Conservation (phyloP, 2,888 invertebrate genomes). For the Bugula neritina region DNA sequence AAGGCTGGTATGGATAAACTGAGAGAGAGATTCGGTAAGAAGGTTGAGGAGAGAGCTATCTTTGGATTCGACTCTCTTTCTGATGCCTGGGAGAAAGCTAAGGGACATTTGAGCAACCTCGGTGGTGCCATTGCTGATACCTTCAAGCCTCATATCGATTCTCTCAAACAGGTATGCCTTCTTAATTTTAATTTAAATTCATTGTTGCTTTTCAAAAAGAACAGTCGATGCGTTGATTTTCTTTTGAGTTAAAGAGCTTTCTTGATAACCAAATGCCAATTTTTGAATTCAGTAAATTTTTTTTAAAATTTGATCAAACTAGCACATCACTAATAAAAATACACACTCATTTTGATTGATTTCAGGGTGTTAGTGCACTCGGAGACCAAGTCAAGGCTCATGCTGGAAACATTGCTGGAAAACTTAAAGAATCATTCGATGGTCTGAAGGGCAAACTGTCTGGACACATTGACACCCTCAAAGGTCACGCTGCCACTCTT, state of each 20-base stretch:
- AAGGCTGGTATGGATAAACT: constrained; percentile 1
- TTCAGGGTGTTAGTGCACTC: neutral
- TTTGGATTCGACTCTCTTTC: constrained; percentile 17
- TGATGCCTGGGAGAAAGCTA: constrained; percentile 12
- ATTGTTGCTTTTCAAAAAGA: too few relatives aligned
- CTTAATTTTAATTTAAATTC: too few relatives aligned
- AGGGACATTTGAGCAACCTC: neutral
- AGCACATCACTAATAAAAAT: too few relatives aligned
- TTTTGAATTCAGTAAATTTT: too few relatives aligned
- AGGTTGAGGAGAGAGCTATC: constrained; percentile 24
- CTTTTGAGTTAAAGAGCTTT: too few relatives aligned
- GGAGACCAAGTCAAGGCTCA: constrained; percentile 3
- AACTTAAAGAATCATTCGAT: neutral
- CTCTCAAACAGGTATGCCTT: neutral
- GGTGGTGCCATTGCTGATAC: constrained; percentile 9
- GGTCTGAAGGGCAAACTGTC: constrained; percentile 14
- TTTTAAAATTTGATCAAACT: too few relatives aligned
- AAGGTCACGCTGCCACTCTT: constrained; percentile 7
- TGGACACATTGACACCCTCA: constrained; percentile 16
- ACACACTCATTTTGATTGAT: too few relatives aligned
- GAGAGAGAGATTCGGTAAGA: constrained; percentile 20
- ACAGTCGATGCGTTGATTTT: too few relatives aligned
- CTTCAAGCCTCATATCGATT: constrained; percentile 7
- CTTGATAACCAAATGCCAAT: too few relatives aligned
- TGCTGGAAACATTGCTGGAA: neutral